Evolutionary conservation across 2,797 vertebrate species (phyloP).

Genomic region (Chelidonichthys spinosus): DNA sequence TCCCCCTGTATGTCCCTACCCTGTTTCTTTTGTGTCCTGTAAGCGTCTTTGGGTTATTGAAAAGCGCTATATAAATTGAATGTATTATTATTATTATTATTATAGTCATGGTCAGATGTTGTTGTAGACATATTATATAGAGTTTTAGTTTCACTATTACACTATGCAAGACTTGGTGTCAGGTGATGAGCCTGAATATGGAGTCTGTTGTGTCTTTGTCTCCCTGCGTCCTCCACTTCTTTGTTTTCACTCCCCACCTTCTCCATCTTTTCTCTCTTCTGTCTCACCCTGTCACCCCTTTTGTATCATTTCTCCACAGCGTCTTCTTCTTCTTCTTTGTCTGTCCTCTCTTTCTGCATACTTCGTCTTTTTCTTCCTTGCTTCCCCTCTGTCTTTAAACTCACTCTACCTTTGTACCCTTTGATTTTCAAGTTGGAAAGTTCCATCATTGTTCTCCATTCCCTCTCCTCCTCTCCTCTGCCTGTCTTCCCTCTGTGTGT

Average conservation of each 20-base stretch:
- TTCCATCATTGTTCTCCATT: neutral
- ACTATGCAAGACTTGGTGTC: neutral
- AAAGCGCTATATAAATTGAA: no score
- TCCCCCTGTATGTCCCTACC: no score
- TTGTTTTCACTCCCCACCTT: neutral
- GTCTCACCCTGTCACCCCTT: neutral
- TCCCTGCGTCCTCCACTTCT: neutral
- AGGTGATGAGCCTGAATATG: neutral
- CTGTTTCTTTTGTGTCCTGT: no score
- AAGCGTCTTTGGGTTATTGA: no score
- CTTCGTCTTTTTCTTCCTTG: neutral
- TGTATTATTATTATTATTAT: no score
- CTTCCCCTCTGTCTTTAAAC: conserved; percentile 38
- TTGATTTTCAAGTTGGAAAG: conserved; percentile 43
- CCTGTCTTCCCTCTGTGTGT: conserved; percentile 28
- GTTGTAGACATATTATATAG: no score
- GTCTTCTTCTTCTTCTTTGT: neutral
- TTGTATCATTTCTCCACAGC: neutral
- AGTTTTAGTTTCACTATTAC: neutral
- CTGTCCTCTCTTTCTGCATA: conserved; percentile 14
- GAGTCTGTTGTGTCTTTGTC: neutral
- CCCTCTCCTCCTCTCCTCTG: neutral
- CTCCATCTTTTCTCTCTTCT: neutral
- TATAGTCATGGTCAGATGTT: no score
- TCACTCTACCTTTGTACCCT: conserved; percentile 14